Percentiles rank a stretch among this genome's conserved stretches.
Evolutionary conservation across 2,797 vertebrate genomes (phyloP).

Genomic region (Tapera naevia): DNA sequence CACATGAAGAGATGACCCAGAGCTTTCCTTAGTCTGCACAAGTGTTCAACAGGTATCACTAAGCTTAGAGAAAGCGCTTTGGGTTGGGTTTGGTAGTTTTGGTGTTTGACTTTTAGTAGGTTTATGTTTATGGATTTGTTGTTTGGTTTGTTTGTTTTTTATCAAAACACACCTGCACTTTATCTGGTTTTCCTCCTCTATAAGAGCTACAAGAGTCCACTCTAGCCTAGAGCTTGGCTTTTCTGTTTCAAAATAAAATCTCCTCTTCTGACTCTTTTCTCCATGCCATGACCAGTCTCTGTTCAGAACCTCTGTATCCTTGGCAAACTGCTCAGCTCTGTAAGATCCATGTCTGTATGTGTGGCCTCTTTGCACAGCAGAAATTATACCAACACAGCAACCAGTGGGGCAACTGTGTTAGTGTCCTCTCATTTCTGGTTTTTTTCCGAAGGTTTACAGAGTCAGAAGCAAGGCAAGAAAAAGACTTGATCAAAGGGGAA

Average conservation of each 20-base stretch:
- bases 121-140: background rate
- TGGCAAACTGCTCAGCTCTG: background rate
- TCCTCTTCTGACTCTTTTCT: background rate
- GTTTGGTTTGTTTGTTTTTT: background rate
- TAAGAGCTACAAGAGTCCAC: background rate
- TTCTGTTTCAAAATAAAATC: background rate
- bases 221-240: background rate
- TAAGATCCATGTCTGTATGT: background rate
- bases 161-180: background rate
- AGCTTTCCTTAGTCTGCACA: background rate
- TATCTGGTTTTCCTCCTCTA: background rate
- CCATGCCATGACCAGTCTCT: background rate
- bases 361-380: background rate
- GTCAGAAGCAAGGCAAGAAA: background rate
- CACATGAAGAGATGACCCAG: background rate
- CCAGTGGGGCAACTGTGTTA: background rate
- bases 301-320: background rate
- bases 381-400: background rate
- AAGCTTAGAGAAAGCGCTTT: background rate
- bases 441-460: background rate
- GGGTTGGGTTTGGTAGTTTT: fast-evolving
- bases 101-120: background rate
- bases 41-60: background rate
- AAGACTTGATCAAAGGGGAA: background rate
- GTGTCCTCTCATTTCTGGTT: background rate